Base-by-base conservation (phyloP, 2,888 invertebrate genomes). In the Catocala nupta region DNA sequence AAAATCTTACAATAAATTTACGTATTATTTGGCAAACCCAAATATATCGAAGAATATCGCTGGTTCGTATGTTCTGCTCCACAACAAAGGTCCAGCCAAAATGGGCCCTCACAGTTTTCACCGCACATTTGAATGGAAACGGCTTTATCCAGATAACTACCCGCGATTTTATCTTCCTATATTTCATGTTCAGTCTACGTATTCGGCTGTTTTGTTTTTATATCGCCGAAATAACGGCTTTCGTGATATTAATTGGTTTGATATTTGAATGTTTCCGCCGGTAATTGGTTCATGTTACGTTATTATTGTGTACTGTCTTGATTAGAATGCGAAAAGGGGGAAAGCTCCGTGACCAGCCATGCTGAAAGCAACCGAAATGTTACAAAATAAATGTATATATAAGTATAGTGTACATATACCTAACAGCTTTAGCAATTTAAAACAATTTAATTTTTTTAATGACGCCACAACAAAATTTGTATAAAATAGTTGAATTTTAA, bases 111-210 rank as follows among this genome's bases (percentile, higher is more conserved):
- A 77, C 87, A 87, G 90, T 89, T 90, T 90, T 88, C 88, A 89
- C 82, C 83, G 83, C 80, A 82, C 90, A 87, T 90, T 90, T 90
- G 90, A 90, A 91, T 91, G 87, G 84, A 82, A 90, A 91, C 86
- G 90, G 86, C 91, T 91, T 89, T 89, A 91, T 91, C 89, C 86
- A 84, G 90, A 90, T 91, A 90, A 87, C 90, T 83, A 80, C 85
- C 75, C 78, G 75, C 78, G 86, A 88, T 89, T 88, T 85, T 87
- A 88, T 87, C 85, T 83, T 80, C 73, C 78, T 78, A 86, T 90
- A 87, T 87, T 88, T 89, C 88, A 89, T 89, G 81, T 85, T 81
- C 82, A 84, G 84, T 86, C 83, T 87, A 85, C 81, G 71, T 75
- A 66, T 59, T 68, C 71, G 75, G 73, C 74, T 58, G 63, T 62